phyloP scores from a whole-genome alignment of 2,888 invertebrate species.

The Andrena minutula region DNA sequence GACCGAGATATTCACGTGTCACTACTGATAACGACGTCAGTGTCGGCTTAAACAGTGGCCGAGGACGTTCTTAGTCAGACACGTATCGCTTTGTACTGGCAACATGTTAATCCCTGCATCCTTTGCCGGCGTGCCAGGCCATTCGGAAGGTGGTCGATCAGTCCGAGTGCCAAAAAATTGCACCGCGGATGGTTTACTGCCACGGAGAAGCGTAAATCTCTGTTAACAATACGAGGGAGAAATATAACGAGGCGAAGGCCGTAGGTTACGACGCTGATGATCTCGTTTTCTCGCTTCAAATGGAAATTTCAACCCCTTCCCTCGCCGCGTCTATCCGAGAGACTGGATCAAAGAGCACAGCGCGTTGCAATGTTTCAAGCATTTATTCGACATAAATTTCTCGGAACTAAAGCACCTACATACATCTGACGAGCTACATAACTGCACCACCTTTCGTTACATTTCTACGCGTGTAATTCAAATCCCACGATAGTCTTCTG shows the following conservation, averaged over 20 bases:
- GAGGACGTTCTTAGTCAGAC: slow-evolving; percentile 47
- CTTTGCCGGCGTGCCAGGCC: slow-evolving; percentile 29
- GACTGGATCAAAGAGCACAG: not conserved
- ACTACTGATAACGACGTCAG: slow-evolving; percentile 60
- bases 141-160: slow-evolving; percentile 64
- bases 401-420: not conserved
- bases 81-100: slow-evolving; percentile 46
- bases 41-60: slow-evolving; percentile 52
- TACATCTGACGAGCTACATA: no score
- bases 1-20: slow-evolving; percentile 19
- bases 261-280: slow-evolving; percentile 46
- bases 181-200: slow-evolving; percentile 64
- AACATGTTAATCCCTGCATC: slow-evolving; percentile 68
- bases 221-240: slow-evolving; percentile 66
- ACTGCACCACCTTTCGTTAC: not conserved
- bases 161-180: slow-evolving; percentile 69
- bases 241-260: slow-evolving; percentile 58
- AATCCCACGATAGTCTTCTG: not conserved
- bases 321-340: slow-evolving; percentile 9
- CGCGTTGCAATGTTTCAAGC: not conserved
- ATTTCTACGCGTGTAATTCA: not conserved
- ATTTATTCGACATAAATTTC: slow-evolving; percentile 17
- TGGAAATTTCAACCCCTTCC: slow-evolving; percentile 31
- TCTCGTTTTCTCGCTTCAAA: slow-evolving; percentile 60
- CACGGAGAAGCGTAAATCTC: slow-evolving; percentile 69